These are phyloP conservation scores for Morpho deidamia DNA, from an alignment of 2,888 invertebrate species.

Conservation along the genomic window DNA sequence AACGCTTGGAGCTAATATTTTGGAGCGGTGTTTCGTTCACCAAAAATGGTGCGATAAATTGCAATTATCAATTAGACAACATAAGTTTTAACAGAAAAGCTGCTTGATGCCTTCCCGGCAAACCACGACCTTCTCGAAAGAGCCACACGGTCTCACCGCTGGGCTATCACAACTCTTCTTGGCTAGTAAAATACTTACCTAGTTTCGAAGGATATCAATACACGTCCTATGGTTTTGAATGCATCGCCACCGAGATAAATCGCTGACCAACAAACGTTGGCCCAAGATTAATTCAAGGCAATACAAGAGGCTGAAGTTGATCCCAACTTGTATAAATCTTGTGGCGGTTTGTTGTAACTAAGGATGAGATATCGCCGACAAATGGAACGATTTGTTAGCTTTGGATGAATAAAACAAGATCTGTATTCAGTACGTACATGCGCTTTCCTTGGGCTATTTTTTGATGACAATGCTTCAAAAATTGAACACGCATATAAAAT, in stretches of 20 bases:
- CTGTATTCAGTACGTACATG: background rate
- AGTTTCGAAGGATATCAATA: background rate
- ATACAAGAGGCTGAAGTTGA: constrained; percentile 9
- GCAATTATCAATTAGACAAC: no score
- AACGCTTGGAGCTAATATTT: no score
- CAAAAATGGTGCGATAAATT: no score
- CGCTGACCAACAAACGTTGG: constrained; percentile 1
- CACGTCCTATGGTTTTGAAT: constrained; percentile 6
- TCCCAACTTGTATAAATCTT: constrained; percentile 10
- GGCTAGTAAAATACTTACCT: background rate
- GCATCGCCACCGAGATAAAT: constrained; percentile 5
- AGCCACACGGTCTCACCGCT: no score
- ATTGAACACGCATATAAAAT: no score
- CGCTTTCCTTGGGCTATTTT: background rate
- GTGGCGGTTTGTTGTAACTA: constrained; percentile 10
- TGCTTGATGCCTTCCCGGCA: no score
- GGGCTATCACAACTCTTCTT: no score
- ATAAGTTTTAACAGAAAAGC: no score
- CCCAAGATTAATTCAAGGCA: constrained; percentile 9
- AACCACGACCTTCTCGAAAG: no score
- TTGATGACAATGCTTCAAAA: no score
- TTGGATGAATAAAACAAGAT: constrained; percentile 1
- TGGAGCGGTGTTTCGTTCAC: no score
- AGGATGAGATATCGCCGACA: constrained; percentile 8
- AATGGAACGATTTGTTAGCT: constrained; percentile 10